Conservation (phyloP, 2,113 vertebrate genomes). For the Microtus pennsylvanicus region DNA sequence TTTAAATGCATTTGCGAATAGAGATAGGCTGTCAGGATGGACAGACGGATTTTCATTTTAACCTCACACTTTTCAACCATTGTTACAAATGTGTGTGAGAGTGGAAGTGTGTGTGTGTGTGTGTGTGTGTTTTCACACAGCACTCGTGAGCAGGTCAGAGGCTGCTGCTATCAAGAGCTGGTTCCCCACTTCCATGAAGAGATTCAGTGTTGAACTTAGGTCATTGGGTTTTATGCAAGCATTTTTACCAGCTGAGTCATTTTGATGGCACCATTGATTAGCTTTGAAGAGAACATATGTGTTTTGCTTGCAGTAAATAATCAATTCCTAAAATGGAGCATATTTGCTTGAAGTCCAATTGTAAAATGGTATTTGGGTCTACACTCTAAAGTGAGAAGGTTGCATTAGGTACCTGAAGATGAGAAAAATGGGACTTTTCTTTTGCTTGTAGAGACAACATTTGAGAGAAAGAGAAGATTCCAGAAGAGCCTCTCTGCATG, state of each 20-base stretch:
- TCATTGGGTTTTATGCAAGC: no score
- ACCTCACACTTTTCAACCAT: background rate
- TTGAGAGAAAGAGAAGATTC: constrained; percentile 11
- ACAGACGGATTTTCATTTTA: background rate
- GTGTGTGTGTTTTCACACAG: background rate
- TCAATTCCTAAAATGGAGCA: background rate
- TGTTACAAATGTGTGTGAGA: background rate
- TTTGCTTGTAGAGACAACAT: background rate
- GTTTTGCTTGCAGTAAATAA: background rate
- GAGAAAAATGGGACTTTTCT: background rate
- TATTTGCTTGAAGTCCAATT: constrained; percentile 14
- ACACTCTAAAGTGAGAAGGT: background rate
- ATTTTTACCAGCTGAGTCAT: background rate
- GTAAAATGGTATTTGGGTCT: background rate
- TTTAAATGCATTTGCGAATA: background rate
- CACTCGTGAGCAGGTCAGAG: background rate
- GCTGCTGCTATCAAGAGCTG: background rate
- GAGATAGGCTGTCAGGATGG: background rate
- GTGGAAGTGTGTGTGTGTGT: background rate
- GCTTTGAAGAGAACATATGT: background rate
- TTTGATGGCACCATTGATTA: background rate
- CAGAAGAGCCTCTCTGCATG: background rate
- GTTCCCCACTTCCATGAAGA: no score
- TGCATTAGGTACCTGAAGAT: background rate
- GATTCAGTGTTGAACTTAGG: background rate